Evolutionary conservation across 1,140 invertebrate genomes (phyloP).

Genomic region (Delia radicum): DNA sequence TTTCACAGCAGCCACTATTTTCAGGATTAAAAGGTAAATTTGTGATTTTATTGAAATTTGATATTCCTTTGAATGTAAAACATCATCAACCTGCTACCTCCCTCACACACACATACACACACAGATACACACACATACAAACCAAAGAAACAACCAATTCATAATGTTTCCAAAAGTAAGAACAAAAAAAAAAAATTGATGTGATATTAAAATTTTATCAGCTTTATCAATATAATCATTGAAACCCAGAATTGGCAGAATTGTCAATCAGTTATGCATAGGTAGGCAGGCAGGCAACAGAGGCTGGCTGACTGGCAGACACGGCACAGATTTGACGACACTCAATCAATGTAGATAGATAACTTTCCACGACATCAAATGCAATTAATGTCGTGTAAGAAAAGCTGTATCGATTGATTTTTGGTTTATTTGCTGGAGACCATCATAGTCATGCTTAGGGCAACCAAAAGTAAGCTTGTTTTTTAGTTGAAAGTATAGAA

Average conservation of each 20-base stretch:
- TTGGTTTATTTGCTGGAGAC: background rate
- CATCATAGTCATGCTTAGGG: background rate
- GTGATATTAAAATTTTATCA: constrained; percentile 11
- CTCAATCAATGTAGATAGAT: constrained; percentile 19
- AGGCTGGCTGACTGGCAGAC: background rate
- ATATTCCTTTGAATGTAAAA: too few relatives aligned
- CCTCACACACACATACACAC: background rate
- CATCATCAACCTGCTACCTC: background rate
- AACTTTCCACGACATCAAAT: constrained; percentile 9
- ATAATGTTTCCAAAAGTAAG: background rate
- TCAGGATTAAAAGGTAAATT: constrained; percentile 70
- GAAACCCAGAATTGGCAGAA: too few relatives aligned
- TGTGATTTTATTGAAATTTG: background rate
- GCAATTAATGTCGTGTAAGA: constrained; percentile 3
- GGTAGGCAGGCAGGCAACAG: too few relatives aligned
- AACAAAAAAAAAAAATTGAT: background rate
- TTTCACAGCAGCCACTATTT: constrained; percentile 80
- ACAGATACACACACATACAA: too few relatives aligned
- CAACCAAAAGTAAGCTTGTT: too few relatives aligned
- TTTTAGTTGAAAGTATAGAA: too few relatives aligned
- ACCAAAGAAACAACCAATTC: background rate
- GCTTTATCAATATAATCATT: background rate
- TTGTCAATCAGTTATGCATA: too few relatives aligned
- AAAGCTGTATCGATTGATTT: constrained; percentile 19
- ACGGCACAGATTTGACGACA: background rate